Conservation (phyloP, 2,113 vertebrate species). For the Hipposideros armiger region DNA sequence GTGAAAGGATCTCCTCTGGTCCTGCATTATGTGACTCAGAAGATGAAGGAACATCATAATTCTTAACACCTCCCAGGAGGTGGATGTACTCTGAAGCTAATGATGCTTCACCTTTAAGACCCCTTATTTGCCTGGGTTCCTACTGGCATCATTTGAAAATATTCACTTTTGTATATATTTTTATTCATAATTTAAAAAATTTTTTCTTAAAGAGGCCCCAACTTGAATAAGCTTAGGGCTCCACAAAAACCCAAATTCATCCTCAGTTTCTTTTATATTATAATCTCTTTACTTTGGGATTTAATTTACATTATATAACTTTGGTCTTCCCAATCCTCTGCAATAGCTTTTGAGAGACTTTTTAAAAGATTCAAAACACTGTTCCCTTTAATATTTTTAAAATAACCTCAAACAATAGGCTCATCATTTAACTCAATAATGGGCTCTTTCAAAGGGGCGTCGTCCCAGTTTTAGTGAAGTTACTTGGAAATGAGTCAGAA, state of each 20-base stretch:
- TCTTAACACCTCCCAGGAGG: neutral
- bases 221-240: neutral
- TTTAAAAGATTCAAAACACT: slow-evolving; percentile 38
- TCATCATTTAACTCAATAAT: slow-evolving; percentile 22
- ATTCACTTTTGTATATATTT: neutral
- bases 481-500: slow-evolving; percentile 42
- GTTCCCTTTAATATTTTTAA: slow-evolving; percentile 1
- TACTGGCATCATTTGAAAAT: slow-evolving; percentile 16
- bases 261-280: neutral
- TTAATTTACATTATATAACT: slow-evolving; percentile 48
- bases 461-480: neutral
- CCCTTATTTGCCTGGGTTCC: neutral
- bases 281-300: slow-evolving; percentile 32
- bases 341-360: neutral
- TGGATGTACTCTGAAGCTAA: neutral
- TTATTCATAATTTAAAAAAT: neutral
- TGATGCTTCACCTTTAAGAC: neutral
- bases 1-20: neutral
- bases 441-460: neutral
- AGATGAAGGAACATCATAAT: neutral
- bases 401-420: slow-evolving; percentile 9
- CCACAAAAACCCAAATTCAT: neutral
- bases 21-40: neutral
- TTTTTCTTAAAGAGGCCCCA: neutral
- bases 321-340: neutral